Percentiles rank a stretch among this genome's conserved stretches.
These are phyloP conservation scores for Tiaroga cobitis DNA, from an alignment of 2,797 vertebrate species.

Conservation along the genomic window DNA sequence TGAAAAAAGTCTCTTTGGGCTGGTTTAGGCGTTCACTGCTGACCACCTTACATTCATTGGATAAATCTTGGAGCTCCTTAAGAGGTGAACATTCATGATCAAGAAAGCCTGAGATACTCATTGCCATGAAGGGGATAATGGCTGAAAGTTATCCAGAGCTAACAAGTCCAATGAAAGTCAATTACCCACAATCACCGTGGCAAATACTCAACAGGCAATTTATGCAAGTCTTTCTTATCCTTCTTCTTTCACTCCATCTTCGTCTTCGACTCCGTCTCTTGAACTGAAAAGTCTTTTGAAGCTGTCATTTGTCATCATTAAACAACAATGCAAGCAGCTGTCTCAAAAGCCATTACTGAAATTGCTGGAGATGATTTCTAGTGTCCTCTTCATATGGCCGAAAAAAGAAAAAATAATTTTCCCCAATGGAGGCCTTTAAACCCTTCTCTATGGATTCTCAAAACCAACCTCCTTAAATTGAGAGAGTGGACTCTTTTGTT, in stretches of 20 bases:
- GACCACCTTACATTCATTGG: constrained; percentile 21
- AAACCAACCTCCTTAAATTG: constrained; percentile 66
- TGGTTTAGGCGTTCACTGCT: constrained; percentile 31
- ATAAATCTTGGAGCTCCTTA: constrained; percentile 5
- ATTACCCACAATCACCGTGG: constrained; percentile 60
- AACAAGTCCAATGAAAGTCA: constrained; percentile 61
- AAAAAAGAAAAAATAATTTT: constrained; percentile 77
- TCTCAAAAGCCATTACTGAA: constrained; percentile 84
- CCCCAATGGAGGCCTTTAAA: constrained; percentile 64
- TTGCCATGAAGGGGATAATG: constrained; percentile 48
- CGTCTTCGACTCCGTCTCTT: no score
- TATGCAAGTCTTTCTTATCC: constrained; percentile 57
- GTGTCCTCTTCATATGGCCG: constrained; percentile 77
- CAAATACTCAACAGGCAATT: constrained; percentile 62
- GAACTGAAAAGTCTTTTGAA: constrained; percentile 62
- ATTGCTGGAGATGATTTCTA: constrained; percentile 85
- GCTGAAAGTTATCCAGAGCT: constrained; percentile 59
- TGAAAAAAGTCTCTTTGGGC: constrained; percentile 17
- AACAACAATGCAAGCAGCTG: constrained; percentile 78
- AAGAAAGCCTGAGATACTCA: constrained; percentile 39
- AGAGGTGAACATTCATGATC: constrained; percentile 17
- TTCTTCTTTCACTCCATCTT: constrained; percentile 33
- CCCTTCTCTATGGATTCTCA: constrained; percentile 67
- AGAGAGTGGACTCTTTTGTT: constrained; percentile 53
- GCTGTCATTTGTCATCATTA: constrained; percentile 82